These are phyloP conservation scores for Leptinotarsa texana DNA, from an alignment of 1,140 invertebrate genomes.

Conservation along the genomic window DNA sequence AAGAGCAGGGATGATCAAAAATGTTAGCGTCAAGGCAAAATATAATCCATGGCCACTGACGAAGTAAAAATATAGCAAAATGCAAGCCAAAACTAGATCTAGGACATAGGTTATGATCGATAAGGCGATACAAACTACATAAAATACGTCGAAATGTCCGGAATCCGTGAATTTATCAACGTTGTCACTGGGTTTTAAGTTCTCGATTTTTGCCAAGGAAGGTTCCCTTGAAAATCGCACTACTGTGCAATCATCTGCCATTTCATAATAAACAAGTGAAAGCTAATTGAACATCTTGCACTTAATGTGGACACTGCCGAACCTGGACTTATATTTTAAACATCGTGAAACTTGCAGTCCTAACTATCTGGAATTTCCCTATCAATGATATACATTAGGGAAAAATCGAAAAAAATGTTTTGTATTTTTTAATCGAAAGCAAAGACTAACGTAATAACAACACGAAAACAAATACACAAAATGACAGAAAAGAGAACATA, in stretches of 20 bases:
- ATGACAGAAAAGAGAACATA: no score
- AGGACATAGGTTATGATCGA: slow-evolving; percentile 56
- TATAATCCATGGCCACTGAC: slow-evolving; percentile 51
- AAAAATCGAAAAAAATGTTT: no score
- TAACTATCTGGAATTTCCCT: no score
- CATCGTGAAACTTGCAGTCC: no score
- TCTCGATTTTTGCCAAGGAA: slow-evolving; percentile 50
- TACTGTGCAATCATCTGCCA: slow-evolving; percentile 53
- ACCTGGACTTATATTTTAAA: no score
- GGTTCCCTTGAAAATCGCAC: slow-evolving; percentile 54
- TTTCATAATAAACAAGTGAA: slow-evolving; percentile 27
- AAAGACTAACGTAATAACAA: no score
- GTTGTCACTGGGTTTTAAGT: slow-evolving; percentile 48
- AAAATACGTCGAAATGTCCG: slow-evolving; percentile 50
- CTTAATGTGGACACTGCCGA: background rate
- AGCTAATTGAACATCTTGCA: background rate
- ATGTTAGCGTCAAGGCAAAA: slow-evolving; percentile 57
- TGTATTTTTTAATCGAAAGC: no score
- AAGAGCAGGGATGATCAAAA: slow-evolving; percentile 56
- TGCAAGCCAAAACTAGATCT: slow-evolving; percentile 55
- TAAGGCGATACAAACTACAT: slow-evolving; percentile 53
- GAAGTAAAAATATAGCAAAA: slow-evolving; percentile 56
- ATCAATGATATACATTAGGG: no score
- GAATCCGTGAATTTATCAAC: slow-evolving; percentile 47
- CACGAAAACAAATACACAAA: no score